phyloP scores from a whole-genome alignment of 1,140 invertebrate species.

The Platyscapa corneri region DNA sequence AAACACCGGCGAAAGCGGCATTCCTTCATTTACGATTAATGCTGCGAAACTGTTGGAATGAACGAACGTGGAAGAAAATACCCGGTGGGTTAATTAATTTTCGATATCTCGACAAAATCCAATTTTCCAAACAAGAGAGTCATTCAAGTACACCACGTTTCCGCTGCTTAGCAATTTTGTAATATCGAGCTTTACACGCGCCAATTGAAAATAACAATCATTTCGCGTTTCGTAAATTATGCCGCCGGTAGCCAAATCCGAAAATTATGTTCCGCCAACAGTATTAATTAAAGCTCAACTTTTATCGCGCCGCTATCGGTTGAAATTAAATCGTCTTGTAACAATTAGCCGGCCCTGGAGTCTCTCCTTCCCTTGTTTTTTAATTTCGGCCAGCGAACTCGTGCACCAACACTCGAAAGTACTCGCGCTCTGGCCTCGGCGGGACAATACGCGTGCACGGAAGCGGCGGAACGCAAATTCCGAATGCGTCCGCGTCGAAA shows the following conservation, averaged over 20 bases:
- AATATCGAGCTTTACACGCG: background rate
- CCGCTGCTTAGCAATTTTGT: background rate
- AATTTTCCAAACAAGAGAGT: background rate
- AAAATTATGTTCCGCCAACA: background rate
- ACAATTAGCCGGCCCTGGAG: background rate
- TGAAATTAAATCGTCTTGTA: background rate
- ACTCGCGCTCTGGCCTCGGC: too few species aligned
- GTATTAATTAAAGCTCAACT: background rate
- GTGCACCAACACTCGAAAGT: background rate
- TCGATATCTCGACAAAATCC: conserved; percentile 16
- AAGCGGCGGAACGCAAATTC: too few species aligned
- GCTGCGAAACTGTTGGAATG: background rate
- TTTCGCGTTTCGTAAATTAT: background rate
- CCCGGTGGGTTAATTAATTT: conserved; percentile 12
- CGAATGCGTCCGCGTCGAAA: too few species aligned
- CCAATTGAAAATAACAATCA: background rate
- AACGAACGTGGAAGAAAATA: conserved; percentile 3
- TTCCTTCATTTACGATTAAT: background rate
- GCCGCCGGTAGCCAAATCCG: background rate
- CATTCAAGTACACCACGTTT: background rate
- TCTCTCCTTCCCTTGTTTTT: too few species aligned
- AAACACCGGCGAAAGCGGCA: background rate
- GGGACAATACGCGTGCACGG: background rate
- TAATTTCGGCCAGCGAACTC: too few species aligned
- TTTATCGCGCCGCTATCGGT: background rate